Evolutionary conservation across 2,888 invertebrate species (phyloP).

Genomic region (Drosophila phalerata): DNA sequence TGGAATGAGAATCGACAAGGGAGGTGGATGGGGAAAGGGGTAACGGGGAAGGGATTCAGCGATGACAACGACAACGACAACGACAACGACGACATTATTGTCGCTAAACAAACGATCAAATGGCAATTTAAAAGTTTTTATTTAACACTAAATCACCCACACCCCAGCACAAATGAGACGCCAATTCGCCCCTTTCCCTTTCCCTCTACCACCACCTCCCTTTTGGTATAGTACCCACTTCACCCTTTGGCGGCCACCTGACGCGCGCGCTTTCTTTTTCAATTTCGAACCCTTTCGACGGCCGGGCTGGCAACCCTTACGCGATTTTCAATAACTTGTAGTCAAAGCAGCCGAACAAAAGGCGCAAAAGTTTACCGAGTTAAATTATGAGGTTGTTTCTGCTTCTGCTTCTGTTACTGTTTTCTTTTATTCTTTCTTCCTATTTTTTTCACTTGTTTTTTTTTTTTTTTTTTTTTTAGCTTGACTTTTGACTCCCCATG

Average conservation of each 20-base stretch:
- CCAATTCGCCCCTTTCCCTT: conserved; percentile 5
- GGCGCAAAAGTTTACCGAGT: conserved; percentile 77
- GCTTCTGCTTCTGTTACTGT: conserved; percentile 45
- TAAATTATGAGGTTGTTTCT: conserved; percentile 77
- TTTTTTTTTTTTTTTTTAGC: conserved; percentile 15
- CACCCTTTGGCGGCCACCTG: conserved; percentile 61
- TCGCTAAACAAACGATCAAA: conserved; percentile 85
- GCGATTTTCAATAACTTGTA: conserved; percentile 79
- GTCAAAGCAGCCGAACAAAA: conserved; percentile 72
- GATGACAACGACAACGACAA: conserved; percentile 50
- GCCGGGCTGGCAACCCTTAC: conserved; percentile 62
- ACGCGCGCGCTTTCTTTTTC: conserved; percentile 74
- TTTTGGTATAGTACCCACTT: conserved; percentile 18
- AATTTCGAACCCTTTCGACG: conserved; percentile 74
- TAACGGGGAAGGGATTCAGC: conserved; percentile 23
- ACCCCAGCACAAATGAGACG: conserved; percentile 60
- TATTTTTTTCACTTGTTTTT: conserved; percentile 15
- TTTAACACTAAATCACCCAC: conserved; percentile 82
- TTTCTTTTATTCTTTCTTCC: conserved; percentile 15
- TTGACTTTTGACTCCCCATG: conserved; percentile 70
- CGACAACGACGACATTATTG: conserved; percentile 80
- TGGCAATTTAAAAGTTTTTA: conserved; percentile 84
- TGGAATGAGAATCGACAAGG: too few relatives aligned
- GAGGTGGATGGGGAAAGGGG: background rate
- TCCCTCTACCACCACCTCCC: background rate